A percentile compares a stretch with the other conserved stretches of the same genome.
Conservation (phyloP, 1,140 invertebrate genomes). For the Mamestra configurata region DNA sequence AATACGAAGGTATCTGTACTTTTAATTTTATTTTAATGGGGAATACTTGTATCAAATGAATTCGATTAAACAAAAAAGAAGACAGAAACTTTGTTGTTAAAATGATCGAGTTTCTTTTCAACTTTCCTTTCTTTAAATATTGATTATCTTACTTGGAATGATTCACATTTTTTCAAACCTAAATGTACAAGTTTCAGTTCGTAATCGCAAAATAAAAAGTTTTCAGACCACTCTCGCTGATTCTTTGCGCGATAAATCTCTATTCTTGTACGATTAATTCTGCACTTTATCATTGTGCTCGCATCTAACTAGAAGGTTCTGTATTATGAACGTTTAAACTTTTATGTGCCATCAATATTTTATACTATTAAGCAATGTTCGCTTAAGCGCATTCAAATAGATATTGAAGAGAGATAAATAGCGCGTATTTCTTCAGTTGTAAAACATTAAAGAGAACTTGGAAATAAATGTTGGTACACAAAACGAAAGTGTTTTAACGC, state of each 20-base stretch:
- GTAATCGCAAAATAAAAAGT: constrained; percentile 84
- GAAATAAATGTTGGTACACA: neutral
- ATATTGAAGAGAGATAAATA: neutral
- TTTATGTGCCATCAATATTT: constrained; percentile 31
- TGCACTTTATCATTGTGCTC: constrained; percentile 41
- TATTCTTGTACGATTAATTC: constrained; percentile 60
- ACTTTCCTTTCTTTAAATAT: constrained; percentile 83
- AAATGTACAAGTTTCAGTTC: constrained; percentile 84
- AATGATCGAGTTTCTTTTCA: constrained; percentile 73
- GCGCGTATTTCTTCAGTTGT: no score
- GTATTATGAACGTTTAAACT: constrained; percentile 29
- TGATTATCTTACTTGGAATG: constrained; percentile 80
- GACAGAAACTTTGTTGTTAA: constrained; percentile 68
- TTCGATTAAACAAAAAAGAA: constrained; percentile 58
- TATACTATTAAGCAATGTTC: neutral
- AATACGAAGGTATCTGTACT: neutral
- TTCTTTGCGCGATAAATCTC: constrained; percentile 75
- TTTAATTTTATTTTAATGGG: constrained; percentile 14
- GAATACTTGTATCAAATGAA: constrained; percentile 40
- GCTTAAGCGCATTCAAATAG: neutral
- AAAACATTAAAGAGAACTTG: neutral
- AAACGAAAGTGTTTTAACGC: constrained; percentile 13
- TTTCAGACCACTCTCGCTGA: constrained; percentile 72
- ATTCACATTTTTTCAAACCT: constrained; percentile 83
- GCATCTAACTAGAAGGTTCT: constrained; percentile 42